Conservation (phyloP, 2,113 vertebrate species). For the western clawed frog (Xenopus tropicalis) region UCB_Xtro_10.0 CM004445.2:60690501-60691000, state of each 20-base stretch:
- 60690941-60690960: not conserved
- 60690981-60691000: not conserved
- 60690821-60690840: slow-evolving; percentile 2
- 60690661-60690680: slow-evolving; percentile 20
- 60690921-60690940: not conserved
- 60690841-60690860: slow-evolving; percentile 10
- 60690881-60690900: not conserved
- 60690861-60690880: not conserved
- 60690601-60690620: slow-evolving; percentile 13
- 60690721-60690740: slow-evolving; percentile 1
- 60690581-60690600: slow-evolving; percentile 1
- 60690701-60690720: not conserved
- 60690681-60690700: slow-evolving; percentile 19
- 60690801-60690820: slow-evolving; percentile 24
- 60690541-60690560: not conserved
- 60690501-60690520: not conserved
- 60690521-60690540: not conserved
- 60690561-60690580: not conserved
- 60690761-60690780: not conserved
- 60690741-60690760: not conserved
- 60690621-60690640: slow-evolving; percentile 20
- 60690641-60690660: slow-evolving; percentile 2
- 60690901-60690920: not conserved
- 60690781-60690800: slow-evolving; percentile 6
- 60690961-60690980: not conserved